phyloP scores from a whole-genome alignment of 2,797 vertebrate genomes.

The Mareca strepera region DNA sequence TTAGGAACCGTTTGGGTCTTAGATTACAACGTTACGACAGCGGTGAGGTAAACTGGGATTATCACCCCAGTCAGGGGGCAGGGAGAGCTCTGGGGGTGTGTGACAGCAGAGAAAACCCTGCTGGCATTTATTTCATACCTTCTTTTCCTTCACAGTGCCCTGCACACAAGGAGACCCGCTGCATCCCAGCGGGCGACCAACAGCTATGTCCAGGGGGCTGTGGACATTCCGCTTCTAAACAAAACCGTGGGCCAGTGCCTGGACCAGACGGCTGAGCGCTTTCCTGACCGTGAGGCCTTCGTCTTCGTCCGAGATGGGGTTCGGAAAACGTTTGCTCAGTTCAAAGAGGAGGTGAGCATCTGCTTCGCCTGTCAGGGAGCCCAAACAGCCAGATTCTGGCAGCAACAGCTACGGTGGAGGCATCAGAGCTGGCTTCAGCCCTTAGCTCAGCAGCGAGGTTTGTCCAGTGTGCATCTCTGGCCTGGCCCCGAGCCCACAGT shows the following conservation, averaged over 20 bases:
- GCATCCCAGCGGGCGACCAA: constrained; percentile 73
- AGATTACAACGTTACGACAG: background rate
- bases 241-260: constrained; percentile 83
- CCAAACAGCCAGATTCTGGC: rapidly evolving
- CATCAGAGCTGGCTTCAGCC: rapidly evolving
- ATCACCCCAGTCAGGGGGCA: too few relatives aligned
- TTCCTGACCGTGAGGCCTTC: constrained; percentile 85
- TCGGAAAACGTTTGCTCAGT: constrained; percentile 84
- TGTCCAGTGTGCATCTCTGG: rapidly evolving
- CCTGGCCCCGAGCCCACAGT: background rate
- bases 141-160: constrained; percentile 73
- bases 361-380: rapidly evolving
- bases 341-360: constrained; percentile 85
- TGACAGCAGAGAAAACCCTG: background rate
- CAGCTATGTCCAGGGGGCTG: constrained; percentile 86
- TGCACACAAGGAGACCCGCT: constrained; percentile 69
- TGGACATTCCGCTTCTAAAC: constrained; percentile 60
- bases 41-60: background rate
- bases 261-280: constrained; percentile 66
- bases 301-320: constrained; percentile 80
- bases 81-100: background rate
- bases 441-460: background rate
- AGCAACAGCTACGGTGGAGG: background rate
- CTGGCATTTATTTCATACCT: background rate
- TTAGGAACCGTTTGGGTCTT: background rate